Conservation (phyloP, 2,113 vertebrate species). For the Steatornis caripensis region DNA sequence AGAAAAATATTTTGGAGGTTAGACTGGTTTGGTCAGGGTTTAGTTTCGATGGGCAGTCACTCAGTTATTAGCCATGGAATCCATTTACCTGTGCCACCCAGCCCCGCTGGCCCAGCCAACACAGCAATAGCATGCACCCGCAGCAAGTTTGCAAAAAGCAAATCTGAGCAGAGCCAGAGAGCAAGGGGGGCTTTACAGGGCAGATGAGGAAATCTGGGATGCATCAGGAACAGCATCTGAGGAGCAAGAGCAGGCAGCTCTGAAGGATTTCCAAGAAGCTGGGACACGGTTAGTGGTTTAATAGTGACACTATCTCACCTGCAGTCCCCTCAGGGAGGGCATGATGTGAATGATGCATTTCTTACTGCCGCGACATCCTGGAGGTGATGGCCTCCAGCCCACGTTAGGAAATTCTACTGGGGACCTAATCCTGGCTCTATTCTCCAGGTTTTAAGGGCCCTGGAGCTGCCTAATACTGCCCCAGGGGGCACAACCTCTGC, state of each 20-base stretch:
- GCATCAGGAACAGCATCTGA: accelerated
- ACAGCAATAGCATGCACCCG: accelerated
- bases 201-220: neutral
- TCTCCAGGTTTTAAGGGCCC: neutral
- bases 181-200: neutral
- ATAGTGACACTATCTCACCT: neutral
- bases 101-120: no score
- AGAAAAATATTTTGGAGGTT: neutral
- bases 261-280: neutral
- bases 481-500: neutral
- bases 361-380: neutral
- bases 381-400: neutral
- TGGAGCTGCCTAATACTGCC: no score
- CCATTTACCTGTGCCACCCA: neutral
- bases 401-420: neutral
- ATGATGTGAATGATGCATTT: neutral
- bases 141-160: neutral
- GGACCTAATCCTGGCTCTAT: neutral
- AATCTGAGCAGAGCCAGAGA: neutral
- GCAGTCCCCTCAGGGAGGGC: neutral
- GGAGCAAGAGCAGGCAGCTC: neutral
- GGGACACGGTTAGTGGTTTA: neutral
- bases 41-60: neutral
- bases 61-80: neutral
- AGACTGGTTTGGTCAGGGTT: neutral